Percentiles rank a stretch among this genome's conserved stretches.
These are phyloP conservation scores for Brassicogethes aeneus DNA, from an alignment of 2,888 invertebrate species.

Conservation along the genomic window DNA sequence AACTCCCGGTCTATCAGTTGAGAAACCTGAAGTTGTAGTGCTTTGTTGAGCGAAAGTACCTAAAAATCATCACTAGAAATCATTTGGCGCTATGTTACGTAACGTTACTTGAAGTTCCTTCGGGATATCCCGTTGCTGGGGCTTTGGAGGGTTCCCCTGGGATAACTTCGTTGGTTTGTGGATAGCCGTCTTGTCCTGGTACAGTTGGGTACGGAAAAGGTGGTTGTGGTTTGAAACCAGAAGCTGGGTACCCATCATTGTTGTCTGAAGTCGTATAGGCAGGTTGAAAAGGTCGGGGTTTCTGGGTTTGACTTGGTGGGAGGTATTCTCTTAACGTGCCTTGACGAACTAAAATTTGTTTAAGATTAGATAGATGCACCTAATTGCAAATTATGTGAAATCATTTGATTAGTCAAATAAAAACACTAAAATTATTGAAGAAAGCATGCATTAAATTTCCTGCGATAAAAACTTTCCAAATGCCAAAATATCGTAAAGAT, in stretches of 20 bases:
- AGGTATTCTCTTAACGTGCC: constrained; percentile 46
- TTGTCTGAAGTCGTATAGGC: constrained; percentile 23
- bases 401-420: too few relatives aligned
- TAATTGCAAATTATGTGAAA: too few relatives aligned
- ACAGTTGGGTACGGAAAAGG: constrained; percentile 26
- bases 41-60: too few relatives aligned
- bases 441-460: too few relatives aligned
- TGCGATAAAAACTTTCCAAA: too few relatives aligned
- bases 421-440: too few relatives aligned
- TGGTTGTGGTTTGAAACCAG: constrained; percentile 35
- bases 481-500: too few relatives aligned
- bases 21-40: constrained; percentile 3
- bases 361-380: background rate
- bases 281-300: constrained; percentile 61
- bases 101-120: constrained; percentile 21
- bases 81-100: background rate
- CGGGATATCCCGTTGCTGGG: constrained; percentile 8
- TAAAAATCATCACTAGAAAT: too few relatives aligned
- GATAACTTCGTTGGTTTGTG: constrained; percentile 11
- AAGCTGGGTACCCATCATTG: constrained; percentile 28
- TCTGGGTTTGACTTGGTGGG: constrained; percentile 54
- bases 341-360: constrained; percentile 50
- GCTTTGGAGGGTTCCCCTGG: constrained; percentile 11
- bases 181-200: background rate
- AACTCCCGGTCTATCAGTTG: constrained; percentile 7